Conservation (phyloP, 2,888 invertebrate species). For the Hirtodrosophila confusa region DNA sequence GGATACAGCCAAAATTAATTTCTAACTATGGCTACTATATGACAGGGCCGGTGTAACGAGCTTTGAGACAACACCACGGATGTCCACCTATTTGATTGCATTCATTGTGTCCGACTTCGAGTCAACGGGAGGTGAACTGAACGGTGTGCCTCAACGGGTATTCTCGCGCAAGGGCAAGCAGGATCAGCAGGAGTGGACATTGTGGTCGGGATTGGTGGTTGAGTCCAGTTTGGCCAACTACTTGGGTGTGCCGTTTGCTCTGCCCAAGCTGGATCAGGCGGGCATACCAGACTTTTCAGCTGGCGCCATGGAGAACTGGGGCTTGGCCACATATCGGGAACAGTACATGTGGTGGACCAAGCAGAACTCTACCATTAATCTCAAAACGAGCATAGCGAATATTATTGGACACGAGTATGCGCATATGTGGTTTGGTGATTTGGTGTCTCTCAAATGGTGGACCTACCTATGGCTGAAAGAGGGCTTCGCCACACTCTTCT, state of each 20-base stretch:
- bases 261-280: slow-evolving; percentile 94
- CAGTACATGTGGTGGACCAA: slow-evolving; percentile 79
- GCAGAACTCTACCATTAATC: slow-evolving; percentile 66
- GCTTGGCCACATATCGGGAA: slow-evolving; percentile 88
- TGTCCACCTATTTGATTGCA: slow-evolving; percentile 93
- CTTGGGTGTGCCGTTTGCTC: slow-evolving; percentile 89
- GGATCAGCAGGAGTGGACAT: slow-evolving; percentile 87
- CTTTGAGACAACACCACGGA: slow-evolving; percentile 85
- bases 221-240: slow-evolving; percentile 89
- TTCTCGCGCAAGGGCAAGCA: slow-evolving; percentile 78
- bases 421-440: slow-evolving; percentile 93
- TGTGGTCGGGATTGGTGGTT: slow-evolving; percentile 90
- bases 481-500: slow-evolving; percentile 86
- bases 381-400: slow-evolving; percentile 84
- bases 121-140: slow-evolving; percentile 63
- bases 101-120: slow-evolving; percentile 88
- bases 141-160: slow-evolving; percentile 73
- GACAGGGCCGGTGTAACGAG: slow-evolving; percentile 62
- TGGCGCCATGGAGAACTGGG: slow-evolving; percentile 98
- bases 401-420: slow-evolving; percentile 87
- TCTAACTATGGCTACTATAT: neutral
- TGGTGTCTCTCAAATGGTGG: slow-evolving; percentile 90
- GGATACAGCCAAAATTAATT: neutral
- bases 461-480: slow-evolving; percentile 90
- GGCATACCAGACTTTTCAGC: slow-evolving; percentile 94